Evolutionary conservation across 2,888 invertebrate genomes (phyloP).

Genomic region (Heliconius charithonia): DNA sequence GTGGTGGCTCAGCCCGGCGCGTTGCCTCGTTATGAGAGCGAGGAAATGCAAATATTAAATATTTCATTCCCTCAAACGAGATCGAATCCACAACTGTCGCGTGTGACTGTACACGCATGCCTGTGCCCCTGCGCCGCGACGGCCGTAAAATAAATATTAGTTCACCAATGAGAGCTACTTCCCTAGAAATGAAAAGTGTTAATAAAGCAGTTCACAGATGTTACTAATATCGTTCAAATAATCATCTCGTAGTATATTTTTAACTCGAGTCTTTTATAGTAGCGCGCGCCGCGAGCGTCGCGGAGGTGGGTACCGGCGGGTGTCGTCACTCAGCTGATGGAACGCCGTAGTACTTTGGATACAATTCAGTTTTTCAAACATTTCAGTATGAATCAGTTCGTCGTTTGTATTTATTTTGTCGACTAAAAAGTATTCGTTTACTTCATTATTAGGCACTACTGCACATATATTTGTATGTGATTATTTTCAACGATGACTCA

Average conservation of each 20-base stretch:
- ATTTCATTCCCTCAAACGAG: background rate
- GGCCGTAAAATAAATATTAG: background rate
- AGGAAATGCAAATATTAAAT: too few species aligned
- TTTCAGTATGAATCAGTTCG: constrained; percentile 18
- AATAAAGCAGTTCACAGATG: background rate
- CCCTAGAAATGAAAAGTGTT: background rate
- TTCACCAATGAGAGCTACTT: background rate
- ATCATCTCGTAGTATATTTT: constrained; percentile 33
- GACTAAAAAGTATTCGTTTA: background rate
- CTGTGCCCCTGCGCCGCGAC: too few species aligned
- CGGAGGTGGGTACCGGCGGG: constrained; percentile 10
- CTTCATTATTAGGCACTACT: constrained; percentile 3
- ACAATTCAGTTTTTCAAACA: constrained; percentile 1
- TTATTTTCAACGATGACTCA: background rate
- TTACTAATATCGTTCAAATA: constrained; percentile 12
- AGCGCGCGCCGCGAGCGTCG: constrained; percentile 31
- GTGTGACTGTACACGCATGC: background rate
- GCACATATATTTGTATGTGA: background rate
- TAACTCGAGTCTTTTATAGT: constrained; percentile 44
- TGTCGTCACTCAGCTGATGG: constrained; percentile 33
- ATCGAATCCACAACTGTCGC: background rate
- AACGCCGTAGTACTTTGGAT: background rate
- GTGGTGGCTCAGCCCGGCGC: too few species aligned
- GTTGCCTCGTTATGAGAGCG: too few species aligned
- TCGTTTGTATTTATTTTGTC: background rate